Conservation (phyloP, 30 jellyfish, hydroid and myxozoan species). For the Hydra vulgaris region DNA sequence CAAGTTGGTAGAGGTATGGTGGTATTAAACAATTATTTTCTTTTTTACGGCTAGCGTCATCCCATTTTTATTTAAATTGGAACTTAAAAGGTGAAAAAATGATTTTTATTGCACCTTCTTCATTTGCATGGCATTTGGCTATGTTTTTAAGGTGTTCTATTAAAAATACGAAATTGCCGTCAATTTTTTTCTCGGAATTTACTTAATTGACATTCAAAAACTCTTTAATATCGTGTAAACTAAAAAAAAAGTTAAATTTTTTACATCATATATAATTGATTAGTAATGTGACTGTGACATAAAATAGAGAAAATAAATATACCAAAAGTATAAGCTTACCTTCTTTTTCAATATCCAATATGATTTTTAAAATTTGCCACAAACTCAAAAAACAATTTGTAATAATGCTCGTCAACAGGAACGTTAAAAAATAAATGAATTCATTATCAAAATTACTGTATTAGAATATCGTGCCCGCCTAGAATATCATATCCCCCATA, state of each 20-base stretch:
- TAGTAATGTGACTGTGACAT: neutral
- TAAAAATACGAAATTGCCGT: neutral
- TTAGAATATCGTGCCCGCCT: no score
- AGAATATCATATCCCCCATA: no score
- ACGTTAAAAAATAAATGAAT: neutral
- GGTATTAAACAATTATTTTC: neutral
- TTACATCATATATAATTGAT: neutral
- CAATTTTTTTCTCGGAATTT: neutral
- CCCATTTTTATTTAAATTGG: neutral
- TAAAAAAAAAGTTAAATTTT: neutral
- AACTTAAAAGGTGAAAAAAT: neutral
- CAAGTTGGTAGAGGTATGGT: neutral
- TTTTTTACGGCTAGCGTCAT: neutral
- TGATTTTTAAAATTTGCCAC: neutral
- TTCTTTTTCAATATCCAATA: neutral
- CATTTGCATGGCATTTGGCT: neutral
- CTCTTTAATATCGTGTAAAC: neutral
- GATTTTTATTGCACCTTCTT: neutral
- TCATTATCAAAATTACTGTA: neutral
- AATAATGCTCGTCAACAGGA: neutral
- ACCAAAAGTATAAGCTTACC: neutral
- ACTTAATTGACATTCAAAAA: neutral
- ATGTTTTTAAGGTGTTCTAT: neutral
- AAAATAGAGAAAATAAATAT: neutral
- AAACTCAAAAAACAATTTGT: neutral